These are phyloP conservation scores for Stenchaetothrips biformis DNA, from an alignment of 2,888 invertebrate species.

Conservation along the genomic window DNA sequence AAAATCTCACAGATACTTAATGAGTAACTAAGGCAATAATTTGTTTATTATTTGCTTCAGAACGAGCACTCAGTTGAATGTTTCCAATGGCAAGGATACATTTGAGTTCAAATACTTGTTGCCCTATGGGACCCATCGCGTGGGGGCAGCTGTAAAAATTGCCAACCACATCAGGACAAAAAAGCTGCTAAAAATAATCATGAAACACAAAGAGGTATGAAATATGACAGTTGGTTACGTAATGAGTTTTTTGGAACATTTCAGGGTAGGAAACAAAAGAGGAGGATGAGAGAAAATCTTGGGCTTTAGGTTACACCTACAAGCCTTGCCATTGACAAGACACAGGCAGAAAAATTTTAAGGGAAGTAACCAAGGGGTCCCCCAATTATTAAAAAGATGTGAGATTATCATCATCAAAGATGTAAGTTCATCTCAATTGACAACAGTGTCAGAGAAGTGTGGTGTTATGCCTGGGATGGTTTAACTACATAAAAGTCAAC, in stretches of 20 bases:
- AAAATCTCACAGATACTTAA: neutral
- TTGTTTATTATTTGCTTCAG: neutral
- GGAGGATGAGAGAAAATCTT: no score
- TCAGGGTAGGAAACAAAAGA: no score
- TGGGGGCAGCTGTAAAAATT: neutral
- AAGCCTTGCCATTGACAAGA: neutral
- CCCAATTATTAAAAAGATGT: neutral
- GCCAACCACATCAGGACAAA: neutral
- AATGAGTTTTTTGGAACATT: neutral
- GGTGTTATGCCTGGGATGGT: neutral
- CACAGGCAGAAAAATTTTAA: neutral
- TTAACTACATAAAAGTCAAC: neutral
- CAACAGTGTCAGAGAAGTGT: neutral
- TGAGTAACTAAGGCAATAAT: constrained; percentile 8
- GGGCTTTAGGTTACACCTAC: no score
- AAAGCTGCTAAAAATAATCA: neutral
- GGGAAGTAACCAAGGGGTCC: neutral
- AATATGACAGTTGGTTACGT: neutral
- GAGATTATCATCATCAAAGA: no score
- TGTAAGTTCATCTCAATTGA: neutral
- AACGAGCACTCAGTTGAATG: neutral
- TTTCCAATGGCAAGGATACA: neutral
- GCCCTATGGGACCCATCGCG: neutral
- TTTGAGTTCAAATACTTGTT: neutral
- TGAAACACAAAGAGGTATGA: neutral